These are phyloP conservation scores for Cremastobaeus sp. DNA, from an alignment of 2,888 invertebrate genomes.

Conservation along the genomic window DNA sequence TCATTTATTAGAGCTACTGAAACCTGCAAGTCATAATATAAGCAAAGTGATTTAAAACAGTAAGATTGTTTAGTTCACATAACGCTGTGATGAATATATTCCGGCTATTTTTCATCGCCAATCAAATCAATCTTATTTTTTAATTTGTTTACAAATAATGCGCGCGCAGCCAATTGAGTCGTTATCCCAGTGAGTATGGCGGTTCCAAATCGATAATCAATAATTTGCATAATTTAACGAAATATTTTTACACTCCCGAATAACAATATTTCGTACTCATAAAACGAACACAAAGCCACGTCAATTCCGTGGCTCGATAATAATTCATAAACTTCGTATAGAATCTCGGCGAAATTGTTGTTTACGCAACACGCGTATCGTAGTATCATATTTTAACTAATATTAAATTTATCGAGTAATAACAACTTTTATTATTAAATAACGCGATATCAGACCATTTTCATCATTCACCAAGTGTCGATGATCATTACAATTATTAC, in stretches of 20 bases:
- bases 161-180: constrained; percentile 18
- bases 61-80: constrained; percentile 3
- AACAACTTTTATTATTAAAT: too few relatives aligned
- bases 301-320: constrained; percentile 54
- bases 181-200: constrained; percentile 11
- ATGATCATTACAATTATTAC: too few relatives aligned
- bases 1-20: constrained; percentile 17
- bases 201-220: constrained; percentile 33
- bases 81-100: constrained; percentile 13
- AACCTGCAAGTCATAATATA: constrained; percentile 32
- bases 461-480: too few relatives aligned
- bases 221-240: constrained; percentile 47
- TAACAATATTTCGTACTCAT: constrained; percentile 43
- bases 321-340: constrained; percentile 47
- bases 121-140: not conserved
- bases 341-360: constrained; percentile 46
- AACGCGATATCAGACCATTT: too few relatives aligned
- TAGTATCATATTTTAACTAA: constrained; percentile 18
- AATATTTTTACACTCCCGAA: constrained; percentile 36
- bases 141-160: constrained; percentile 26
- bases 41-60: constrained; percentile 4
- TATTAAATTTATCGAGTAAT: not conserved
- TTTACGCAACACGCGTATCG: constrained; percentile 40
- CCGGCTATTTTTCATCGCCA: not conserved
- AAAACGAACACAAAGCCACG: constrained; percentile 49